phyloP scores from a whole-genome alignment of 2,888 invertebrate genomes.

The Flexamia atlantica region DNA sequence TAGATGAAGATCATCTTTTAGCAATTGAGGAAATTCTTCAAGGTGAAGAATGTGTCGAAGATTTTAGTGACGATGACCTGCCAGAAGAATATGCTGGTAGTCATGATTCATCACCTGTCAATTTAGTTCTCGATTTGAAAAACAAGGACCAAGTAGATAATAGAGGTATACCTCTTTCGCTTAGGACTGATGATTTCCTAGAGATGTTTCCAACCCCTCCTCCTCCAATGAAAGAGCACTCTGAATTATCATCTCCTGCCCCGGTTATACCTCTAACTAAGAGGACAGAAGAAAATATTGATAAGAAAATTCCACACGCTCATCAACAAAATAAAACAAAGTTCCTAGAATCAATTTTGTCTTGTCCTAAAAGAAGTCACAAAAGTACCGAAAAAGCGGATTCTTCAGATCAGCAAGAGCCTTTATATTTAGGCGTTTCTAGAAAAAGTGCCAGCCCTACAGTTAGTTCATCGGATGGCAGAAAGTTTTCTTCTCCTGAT shows the following conservation, averaged over 20 bases:
- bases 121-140: constrained; percentile 49
- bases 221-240: constrained; percentile 25
- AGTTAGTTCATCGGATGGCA: constrained; percentile 60
- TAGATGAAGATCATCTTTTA: constrained; percentile 69
- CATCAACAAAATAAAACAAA: constrained; percentile 71
- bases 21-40: constrained; percentile 53
- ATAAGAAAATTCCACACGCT: constrained; percentile 66
- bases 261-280: neutral
- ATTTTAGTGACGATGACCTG: constrained; percentile 66
- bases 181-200: constrained; percentile 40
- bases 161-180: constrained; percentile 31
- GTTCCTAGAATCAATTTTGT: constrained; percentile 80
- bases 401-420: constrained; percentile 78
- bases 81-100: constrained; percentile 63
- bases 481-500: constrained; percentile 66
- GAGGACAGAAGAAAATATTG: neutral
- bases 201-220: constrained; percentile 46
- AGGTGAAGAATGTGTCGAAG: constrained; percentile 64
- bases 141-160: constrained; percentile 46
- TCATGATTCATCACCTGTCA: constrained; percentile 50
- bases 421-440: constrained; percentile 80
- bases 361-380: constrained; percentile 76
- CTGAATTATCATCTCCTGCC: neutral
- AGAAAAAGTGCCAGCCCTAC: constrained; percentile 63
- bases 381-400: constrained; percentile 71